A percentile compares a stretch with the other conserved stretches of the same genome.
These are phyloP conservation scores for Druceiella hillmani DNA, from an alignment of 2,888 invertebrate genomes.

Conservation along the genomic window DNA sequence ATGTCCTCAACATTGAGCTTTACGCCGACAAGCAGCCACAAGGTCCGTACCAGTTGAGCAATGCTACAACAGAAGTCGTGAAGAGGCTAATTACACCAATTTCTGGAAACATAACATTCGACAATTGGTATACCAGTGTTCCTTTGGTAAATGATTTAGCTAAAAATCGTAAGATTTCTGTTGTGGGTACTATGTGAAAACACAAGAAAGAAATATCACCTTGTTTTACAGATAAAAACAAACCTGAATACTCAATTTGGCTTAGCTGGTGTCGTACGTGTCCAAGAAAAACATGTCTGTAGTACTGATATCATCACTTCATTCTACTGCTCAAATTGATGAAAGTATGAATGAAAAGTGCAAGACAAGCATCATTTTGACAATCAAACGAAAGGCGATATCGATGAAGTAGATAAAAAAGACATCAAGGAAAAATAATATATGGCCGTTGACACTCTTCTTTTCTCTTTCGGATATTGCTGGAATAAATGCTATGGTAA, in stretches of 20 bases:
- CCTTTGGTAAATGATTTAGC: constrained; percentile 23
- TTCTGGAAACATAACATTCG: constrained; percentile 27
- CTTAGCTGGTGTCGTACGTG: constrained; percentile 25
- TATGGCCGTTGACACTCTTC: constrained; percentile 27
- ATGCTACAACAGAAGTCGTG: constrained; percentile 26
- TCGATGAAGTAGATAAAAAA: constrained; percentile 22
- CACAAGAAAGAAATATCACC: constrained; percentile 22
- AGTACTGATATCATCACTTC: constrained; percentile 20
- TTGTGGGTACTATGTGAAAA: constrained; percentile 14
- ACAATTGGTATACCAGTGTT: constrained; percentile 28
- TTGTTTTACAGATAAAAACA: constrained; percentile 4
- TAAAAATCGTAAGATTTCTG: constrained; percentile 18
- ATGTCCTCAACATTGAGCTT: constrained; percentile 25
- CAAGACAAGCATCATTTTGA: constrained; percentile 22
- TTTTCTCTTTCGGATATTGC: constrained; percentile 25
- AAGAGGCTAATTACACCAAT: constrained; percentile 25
- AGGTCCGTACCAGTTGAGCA: constrained; percentile 24
- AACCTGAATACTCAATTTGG: constrained; percentile 15
- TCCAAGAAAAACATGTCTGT: constrained; percentile 26
- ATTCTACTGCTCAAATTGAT: constrained; percentile 20
- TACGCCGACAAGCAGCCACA: constrained; percentile 27
- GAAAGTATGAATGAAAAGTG: constrained; percentile 16
- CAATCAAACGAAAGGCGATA: constrained; percentile 22
- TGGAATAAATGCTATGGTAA: constrained; percentile 25
- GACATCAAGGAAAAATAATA: constrained; percentile 24